Evolutionary conservation across 1,140 invertebrate genomes (phyloP), one percentile per base, ranked within the genome.

Genomic region (Ceratosolen fusciceps): DNA sequence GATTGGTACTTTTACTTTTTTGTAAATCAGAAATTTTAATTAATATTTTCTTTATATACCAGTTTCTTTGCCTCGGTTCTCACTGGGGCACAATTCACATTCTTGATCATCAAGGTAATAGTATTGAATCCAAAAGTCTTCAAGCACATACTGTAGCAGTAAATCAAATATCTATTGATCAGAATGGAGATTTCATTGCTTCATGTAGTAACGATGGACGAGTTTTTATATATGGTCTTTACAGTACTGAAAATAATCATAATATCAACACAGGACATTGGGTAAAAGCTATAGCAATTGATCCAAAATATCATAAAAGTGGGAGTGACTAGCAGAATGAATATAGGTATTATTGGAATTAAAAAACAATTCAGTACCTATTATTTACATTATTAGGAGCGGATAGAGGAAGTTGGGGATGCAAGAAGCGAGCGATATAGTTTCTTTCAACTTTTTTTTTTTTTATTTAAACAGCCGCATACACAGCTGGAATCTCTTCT

Each of bases 141-240:
- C 92, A 93, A 77, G 92, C 94, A 62, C 98, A 99, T 85, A 93
- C 95, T 19, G 95, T 97, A 10, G 94, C 96, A 54, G 96, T 99
- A 0, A 99, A 98, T 91, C 95, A 96, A 86, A 97, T 99, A 80
- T 97, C 96, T 77, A 96, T 99, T 80, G 98, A 99, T 88, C 88
- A 93, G 43, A 97, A 94, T 87, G 98, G 98, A 31, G 97, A 98
- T 85, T 96, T 94, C 85, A 94, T 98, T 68, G 96, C 95, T n/a
- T 97, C 96, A 65, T 99, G 98, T 89, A 98, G 97, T 0, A 96
- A 98, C 89, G 98, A 99, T 91, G 97, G 97, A 65, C 96, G 95
- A 88, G 95, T 98, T 86, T 91, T 93, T 81, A 92, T 95, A 54
- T 93, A 95, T 86, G 96, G 96, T 10, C 90, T 98, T 3, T 98